These are phyloP conservation scores for Mesembrinibis cayennensis DNA, from an alignment of 2,113 vertebrate genomes.

Conservation along the genomic window DNA sequence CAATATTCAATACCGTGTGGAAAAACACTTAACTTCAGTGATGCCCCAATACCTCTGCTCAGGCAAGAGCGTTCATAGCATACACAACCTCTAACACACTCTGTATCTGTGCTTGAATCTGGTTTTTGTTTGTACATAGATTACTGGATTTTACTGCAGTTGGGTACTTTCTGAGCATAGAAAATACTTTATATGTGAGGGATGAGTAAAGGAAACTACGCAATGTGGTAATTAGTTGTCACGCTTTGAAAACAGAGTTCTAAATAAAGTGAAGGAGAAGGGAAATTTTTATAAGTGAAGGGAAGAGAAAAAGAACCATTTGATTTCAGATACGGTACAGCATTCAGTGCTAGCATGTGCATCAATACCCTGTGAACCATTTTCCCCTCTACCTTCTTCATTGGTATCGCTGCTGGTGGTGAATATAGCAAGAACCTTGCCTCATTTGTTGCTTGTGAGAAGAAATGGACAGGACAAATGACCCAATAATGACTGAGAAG, in stretches of 20 bases:
- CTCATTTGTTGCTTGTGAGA: constrained; percentile 31
- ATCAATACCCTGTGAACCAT: background rate
- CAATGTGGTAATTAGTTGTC: background rate
- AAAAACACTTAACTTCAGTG: background rate
- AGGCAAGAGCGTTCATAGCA: background rate
- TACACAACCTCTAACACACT: background rate
- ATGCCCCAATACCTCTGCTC: background rate
- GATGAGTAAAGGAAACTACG: background rate
- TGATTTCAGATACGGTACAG: background rate
- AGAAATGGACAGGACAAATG: constrained; percentile 18
- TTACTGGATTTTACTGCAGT: background rate
- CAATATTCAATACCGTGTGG: background rate
- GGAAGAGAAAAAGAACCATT: background rate
- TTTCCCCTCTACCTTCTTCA: background rate
- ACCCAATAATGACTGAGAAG: constrained; percentile 45
- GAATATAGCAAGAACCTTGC: constrained; percentile 51
- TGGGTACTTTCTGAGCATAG: background rate
- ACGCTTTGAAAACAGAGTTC: background rate
- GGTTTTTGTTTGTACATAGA: background rate
- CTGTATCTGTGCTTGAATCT: background rate
- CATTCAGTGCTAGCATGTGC: background rate
- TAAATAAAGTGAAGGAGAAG: background rate
- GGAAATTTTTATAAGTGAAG: background rate
- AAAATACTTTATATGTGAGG: background rate
- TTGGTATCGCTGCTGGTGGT: background rate